Percentiles rank a stretch among this genome's conserved stretches.
Evolutionary conservation across 37 sponge, comb jelly and placozoan species (phyloP).

Genomic region (Chondrilla cf. caribensis): DNA sequence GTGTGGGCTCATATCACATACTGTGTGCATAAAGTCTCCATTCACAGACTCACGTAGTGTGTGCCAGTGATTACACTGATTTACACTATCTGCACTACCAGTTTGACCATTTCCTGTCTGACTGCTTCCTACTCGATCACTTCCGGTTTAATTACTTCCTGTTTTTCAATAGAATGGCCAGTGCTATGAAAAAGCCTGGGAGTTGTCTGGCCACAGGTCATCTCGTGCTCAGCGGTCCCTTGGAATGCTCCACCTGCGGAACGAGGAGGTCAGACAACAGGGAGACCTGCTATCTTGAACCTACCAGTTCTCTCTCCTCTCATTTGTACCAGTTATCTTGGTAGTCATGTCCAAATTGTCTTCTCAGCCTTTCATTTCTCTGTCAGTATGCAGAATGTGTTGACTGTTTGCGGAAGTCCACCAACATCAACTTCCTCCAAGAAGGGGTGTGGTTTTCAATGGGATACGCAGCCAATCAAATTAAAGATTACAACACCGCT

Average conservation of each 20-base stretch:
- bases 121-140: no score
- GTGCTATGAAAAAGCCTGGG: conserved; percentile 85
- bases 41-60: conserved; percentile 8
- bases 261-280: conserved; percentile 57
- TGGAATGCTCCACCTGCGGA: conserved; percentile 68
- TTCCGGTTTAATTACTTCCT: not conserved
- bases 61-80: not conserved
- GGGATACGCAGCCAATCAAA: conserved; percentile 73
- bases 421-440: conserved; percentile 60
- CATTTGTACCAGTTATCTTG: no score
- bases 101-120: no score
- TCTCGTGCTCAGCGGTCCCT: conserved; percentile 82
- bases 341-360: no score
- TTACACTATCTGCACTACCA: not conserved
- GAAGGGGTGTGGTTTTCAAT: conserved; percentile 89
- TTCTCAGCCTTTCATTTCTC: not conserved
- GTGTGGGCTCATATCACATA: no score
- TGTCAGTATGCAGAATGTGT: conserved; percentile 58
- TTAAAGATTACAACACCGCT: conserved; percentile 56
- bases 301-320: no score
- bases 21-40: no score
- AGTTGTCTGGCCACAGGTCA: conserved; percentile 61
- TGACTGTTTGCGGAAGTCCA: conserved; percentile 49
- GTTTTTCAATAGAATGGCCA: conserved; percentile 43
- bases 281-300: no score